Percentiles rank a stretch among this genome's conserved stretches.
Evolutionary conservation across 2,113 vertebrate genomes (phyloP).

Genomic region (Merops nubicus): DNA sequence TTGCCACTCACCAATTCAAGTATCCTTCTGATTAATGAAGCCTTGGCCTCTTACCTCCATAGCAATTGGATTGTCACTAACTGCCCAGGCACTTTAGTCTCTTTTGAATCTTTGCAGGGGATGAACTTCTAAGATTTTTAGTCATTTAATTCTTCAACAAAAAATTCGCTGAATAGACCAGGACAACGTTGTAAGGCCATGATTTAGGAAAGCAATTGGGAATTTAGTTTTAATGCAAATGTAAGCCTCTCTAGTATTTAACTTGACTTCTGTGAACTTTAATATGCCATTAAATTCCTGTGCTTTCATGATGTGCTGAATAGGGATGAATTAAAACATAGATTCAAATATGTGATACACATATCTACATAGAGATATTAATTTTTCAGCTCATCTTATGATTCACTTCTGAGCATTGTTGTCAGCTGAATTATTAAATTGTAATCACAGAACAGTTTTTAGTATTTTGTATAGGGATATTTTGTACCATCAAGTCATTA

Average conservation of each 20-base stretch:
- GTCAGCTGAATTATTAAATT: constrained; percentile 41
- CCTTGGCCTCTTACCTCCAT: background rate
- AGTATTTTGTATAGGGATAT: constrained; percentile 9
- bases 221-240: background rate
- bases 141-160: background rate
- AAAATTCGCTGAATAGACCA: background rate
- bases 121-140: background rate
- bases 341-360: background rate
- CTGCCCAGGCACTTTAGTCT: background rate
- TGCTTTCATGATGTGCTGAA: background rate
- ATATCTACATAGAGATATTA: background rate
- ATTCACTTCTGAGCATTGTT: constrained; percentile 1
- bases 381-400: constrained; percentile 41
- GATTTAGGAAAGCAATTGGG: background rate
- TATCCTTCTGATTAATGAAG: constrained; percentile 24
- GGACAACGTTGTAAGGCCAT: background rate
- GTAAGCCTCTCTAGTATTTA: background rate
- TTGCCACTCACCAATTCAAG: background rate
- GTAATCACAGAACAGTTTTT: constrained; percentile 11
- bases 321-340: constrained; percentile 6
- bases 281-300: background rate
- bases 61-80: constrained; percentile 42
- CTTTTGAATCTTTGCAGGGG: background rate
- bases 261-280: background rate
- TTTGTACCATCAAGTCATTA: background rate